Percentiles rank a stretch among this genome's conserved stretches.
phyloP scores from a whole-genome alignment of 2,888 invertebrate genomes.

The Diabrotica balteata region DNA sequence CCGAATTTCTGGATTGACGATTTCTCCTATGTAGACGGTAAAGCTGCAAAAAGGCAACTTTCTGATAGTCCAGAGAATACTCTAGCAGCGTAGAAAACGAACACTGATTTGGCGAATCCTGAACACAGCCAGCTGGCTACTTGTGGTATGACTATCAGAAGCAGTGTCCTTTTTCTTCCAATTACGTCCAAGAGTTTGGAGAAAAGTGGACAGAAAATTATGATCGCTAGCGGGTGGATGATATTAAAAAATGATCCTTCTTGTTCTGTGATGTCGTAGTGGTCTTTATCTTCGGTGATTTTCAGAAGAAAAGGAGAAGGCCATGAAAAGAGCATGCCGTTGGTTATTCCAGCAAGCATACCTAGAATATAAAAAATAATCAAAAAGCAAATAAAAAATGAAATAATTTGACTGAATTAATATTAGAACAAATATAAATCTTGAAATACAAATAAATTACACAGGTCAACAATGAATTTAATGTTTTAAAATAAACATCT shows the following conservation, averaged over 20 bases:
- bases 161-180: conserved; percentile 48
- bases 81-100: conserved; percentile 49
- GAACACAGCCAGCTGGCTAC: conserved; percentile 43
- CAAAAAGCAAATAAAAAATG: too few species aligned
- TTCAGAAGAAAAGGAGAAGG: conserved; percentile 53
- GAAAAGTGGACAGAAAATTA: conserved; percentile 43
- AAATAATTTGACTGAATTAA: too few species aligned
- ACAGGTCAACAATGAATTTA: too few species aligned
- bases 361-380: conserved; percentile 32
- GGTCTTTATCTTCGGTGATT: conserved; percentile 46
- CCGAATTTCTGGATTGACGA: conserved; percentile 47
- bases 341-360: conserved; percentile 24
- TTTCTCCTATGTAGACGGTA: conserved; percentile 51
- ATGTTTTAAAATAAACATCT: too few species aligned
- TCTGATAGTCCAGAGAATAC: conserved; percentile 46
- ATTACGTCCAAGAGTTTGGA: conserved; percentile 45
- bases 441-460: too few species aligned
- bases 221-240: conserved; percentile 47
- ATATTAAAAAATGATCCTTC: conserved; percentile 53
- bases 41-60: conserved; percentile 41
- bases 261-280: conserved; percentile 48
- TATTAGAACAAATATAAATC: too few species aligned
- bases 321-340: conserved; percentile 47
- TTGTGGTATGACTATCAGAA: conserved; percentile 47
- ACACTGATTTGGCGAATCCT: conserved; percentile 42